Conservation (phyloP, 2,888 invertebrate species). For the Tubulanus polymorphus region DNA sequence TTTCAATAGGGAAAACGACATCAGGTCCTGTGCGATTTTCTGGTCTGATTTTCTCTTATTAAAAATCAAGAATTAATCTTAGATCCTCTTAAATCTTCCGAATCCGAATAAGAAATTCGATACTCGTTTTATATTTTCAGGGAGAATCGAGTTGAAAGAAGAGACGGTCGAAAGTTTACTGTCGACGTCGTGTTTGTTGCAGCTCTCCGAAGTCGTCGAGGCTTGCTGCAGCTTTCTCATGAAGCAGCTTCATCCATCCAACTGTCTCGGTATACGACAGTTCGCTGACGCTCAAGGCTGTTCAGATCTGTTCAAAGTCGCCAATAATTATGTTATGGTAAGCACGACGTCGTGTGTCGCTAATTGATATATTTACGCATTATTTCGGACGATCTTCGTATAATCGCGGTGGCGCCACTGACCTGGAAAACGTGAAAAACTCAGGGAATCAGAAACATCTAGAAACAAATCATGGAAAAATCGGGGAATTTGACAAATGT, state of each 20-base stretch:
- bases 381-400: not conserved
- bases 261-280: constrained; percentile 85
- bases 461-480: too few species aligned
- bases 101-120: too few species aligned
- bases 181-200: constrained; percentile 80
- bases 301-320: constrained; percentile 71
- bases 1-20: too few species aligned
- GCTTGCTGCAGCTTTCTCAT: constrained; percentile 86
- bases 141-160: constrained; percentile 74
- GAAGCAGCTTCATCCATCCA: constrained; percentile 87
- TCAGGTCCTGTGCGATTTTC: too few species aligned
- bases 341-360: constrained; percentile 25
- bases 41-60: too few species aligned
- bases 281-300: constrained; percentile 89
- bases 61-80: too few species aligned
- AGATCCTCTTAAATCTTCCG: too few species aligned
- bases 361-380: not conserved
- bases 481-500: too few species aligned
- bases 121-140: constrained; percentile 49
- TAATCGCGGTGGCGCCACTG: too few species aligned
- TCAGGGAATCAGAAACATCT: too few species aligned
- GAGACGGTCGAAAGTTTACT: constrained; percentile 86
- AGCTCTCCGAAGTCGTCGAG: constrained; percentile 76
- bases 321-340: constrained; percentile 82
- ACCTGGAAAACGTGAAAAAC: too few species aligned